Percentiles rank a stretch among this genome's conserved stretches.
These are phyloP conservation scores for Cervus canadensis DNA, from an alignment of 2,113 vertebrate genomes.

Conservation along the genomic window DNA sequence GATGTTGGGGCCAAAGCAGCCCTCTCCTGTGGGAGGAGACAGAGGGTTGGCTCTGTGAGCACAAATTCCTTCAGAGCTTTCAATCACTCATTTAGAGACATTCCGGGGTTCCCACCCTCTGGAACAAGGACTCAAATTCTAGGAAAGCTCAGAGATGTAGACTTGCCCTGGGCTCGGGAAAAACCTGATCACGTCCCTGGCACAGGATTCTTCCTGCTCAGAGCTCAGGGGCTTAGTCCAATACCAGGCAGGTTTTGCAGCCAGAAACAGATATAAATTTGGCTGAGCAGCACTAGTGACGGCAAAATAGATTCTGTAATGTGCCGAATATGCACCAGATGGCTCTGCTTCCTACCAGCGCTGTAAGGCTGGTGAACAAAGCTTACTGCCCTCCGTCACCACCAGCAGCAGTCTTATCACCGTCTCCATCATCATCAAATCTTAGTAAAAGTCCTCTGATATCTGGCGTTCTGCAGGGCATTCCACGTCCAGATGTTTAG, in stretches of 20 bases:
- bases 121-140: not conserved
- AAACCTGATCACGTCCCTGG: slow-evolving; percentile 46
- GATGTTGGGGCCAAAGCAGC: not conserved
- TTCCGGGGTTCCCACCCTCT: not conserved
- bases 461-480: not conserved
- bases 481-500: not conserved
- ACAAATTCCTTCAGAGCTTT: not conserved
- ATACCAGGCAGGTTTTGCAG: slow-evolving; percentile 57
- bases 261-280: slow-evolving; percentile 72
- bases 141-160: slow-evolving; percentile 21
- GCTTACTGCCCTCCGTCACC: not conserved
- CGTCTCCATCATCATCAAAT: not conserved
- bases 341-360: slow-evolving; percentile 62
- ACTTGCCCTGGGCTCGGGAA: slow-evolving; percentile 15
- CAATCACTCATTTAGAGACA: not conserved
- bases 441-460: not conserved
- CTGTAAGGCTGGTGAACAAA: not conserved
- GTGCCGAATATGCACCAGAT: slow-evolving; percentile 64
- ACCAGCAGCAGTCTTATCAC: fast-evolving
- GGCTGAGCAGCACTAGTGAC: slow-evolving; percentile 52
- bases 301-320: slow-evolving; percentile 64
- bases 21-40: not conserved
- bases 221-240: slow-evolving; percentile 62
- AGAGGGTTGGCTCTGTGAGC: not conserved
- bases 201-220: slow-evolving; percentile 60